These are phyloP conservation scores for Antechinus flavipes DNA, from an alignment of 2,113 vertebrate genomes.

Conservation along the genomic window DNA sequence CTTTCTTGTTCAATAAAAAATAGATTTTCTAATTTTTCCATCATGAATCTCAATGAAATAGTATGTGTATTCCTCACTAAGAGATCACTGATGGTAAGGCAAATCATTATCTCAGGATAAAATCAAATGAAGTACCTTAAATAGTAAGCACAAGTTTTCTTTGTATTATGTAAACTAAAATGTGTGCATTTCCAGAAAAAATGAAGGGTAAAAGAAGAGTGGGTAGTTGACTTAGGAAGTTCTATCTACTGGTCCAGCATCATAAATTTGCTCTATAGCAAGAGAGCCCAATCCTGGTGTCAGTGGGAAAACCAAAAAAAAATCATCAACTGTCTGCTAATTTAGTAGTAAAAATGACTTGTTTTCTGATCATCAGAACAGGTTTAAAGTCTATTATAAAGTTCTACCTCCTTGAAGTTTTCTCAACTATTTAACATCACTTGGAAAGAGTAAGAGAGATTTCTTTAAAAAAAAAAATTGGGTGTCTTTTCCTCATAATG, in stretches of 20 bases:
- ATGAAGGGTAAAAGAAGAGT: neutral
- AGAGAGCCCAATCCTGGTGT: neutral
- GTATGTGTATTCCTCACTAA: no score
- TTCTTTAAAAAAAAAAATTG: slow-evolving; percentile 39
- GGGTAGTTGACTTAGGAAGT: neutral
- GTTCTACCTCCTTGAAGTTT: neutral
- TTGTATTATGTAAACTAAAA: no score
- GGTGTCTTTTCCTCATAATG: slow-evolving; percentile 27
- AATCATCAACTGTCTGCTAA: neutral
- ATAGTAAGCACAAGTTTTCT: slow-evolving; percentile 4
- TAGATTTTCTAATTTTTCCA: no score
- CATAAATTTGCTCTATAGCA: no score
- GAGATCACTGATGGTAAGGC: no score
- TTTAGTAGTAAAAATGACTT: neutral
- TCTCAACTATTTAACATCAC: slow-evolving; percentile 28
- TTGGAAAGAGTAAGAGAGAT: slow-evolving; percentile 46
- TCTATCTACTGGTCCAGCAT: no score
- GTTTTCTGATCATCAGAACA: slow-evolving; percentile 16
- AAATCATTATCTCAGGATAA: no score
- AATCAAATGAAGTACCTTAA: neutral
- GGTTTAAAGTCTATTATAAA: slow-evolving; percentile 1
- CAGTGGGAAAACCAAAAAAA: neutral
- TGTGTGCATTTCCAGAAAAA: neutral
- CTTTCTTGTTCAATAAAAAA: no score
- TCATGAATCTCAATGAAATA: no score